Base-by-base conservation (phyloP, 2,113 vertebrate species). In the Cervus canadensis region DNA sequence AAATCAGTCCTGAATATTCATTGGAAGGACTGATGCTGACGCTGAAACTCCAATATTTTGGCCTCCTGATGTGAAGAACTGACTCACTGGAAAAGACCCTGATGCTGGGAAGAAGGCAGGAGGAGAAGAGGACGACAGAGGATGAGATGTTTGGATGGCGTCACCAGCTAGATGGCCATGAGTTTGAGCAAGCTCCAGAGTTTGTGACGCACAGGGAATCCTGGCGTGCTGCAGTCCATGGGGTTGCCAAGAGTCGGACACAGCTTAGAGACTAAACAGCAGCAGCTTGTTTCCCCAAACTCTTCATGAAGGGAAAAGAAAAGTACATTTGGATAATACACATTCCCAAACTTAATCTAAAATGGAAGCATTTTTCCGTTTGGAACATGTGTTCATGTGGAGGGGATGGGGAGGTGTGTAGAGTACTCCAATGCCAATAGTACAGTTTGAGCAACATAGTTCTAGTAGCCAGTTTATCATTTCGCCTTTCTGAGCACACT, bases 251-350 rank as follows among this genome's bases (percentile, higher is more conserved):
- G 36, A 76, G 36, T 14, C 0, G 0, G 23, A 43, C 71, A 43
- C 9, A 0, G 11, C 67, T 71, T 76, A 76, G 11, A 0, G 23
- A 14, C 23, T 76, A 76, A 40, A 76, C 0, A 1, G 36, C 36
- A 76, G 71, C 36, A 76, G 21, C 23, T 14, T 43, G 25, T 43
- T 76, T 76, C 21, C 67, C 45, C 71, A 62, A 95, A 52, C 21
- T 83, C 28, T 45, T 89, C 25, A 30, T 45, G 7, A 82, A 78
- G 19, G 11, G 33, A 10, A 4, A 8, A 36, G 13, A 36, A 43
- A 79, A 28, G 1, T 7, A 59, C 28, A 36, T 93, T 45, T 67
- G 50, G 23, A 26, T 64, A 76, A 82, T 3, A 6, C 11, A 33
- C 23, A 36, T 94, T 90, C 33, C 17, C 50, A 94, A 76, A 85